Percentiles rank a stretch among this genome's conserved stretches.
phyloP scores from a whole-genome alignment of 2,888 invertebrate genomes.

The Nycteola revayana region DNA sequence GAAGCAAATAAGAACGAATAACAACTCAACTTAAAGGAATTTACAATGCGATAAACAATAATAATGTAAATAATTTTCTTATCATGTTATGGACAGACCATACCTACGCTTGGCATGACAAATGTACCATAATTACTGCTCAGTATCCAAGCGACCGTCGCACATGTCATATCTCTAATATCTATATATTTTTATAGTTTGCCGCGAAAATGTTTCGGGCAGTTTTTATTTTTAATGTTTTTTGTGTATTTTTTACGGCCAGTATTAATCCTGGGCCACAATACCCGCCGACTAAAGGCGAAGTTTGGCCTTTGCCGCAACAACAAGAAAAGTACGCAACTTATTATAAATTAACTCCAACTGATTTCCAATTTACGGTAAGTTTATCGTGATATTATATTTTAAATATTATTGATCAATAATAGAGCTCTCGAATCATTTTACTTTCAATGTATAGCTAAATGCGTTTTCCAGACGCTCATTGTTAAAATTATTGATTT shows the following conservation, averaged over 20 bases:
- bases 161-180: no score
- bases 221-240: constrained; percentile 17
- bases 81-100: no score
- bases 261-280: constrained; percentile 35
- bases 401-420: background rate
- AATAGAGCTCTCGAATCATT: no score
- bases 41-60: no score
- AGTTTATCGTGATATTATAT: constrained; percentile 24
- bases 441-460: background rate
- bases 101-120: constrained; percentile 9
- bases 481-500: constrained; percentile 37
- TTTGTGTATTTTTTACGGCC: constrained; percentile 18
- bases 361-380: constrained; percentile 75
- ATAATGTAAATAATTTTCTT: no score
- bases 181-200: constrained; percentile 8
- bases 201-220: constrained; percentile 37
- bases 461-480: background rate
- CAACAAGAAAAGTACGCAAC: constrained; percentile 61
- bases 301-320: constrained; percentile 87
- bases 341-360: constrained; percentile 71
- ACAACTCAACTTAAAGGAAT: no score
- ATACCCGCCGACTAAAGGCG: constrained; percentile 66
- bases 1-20: no score
- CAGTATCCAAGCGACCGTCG: constrained; percentile 25
- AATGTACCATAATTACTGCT: background rate